Base-by-base conservation (phyloP, 2,888 invertebrate species). In the Isoperla grammatica region DNA sequence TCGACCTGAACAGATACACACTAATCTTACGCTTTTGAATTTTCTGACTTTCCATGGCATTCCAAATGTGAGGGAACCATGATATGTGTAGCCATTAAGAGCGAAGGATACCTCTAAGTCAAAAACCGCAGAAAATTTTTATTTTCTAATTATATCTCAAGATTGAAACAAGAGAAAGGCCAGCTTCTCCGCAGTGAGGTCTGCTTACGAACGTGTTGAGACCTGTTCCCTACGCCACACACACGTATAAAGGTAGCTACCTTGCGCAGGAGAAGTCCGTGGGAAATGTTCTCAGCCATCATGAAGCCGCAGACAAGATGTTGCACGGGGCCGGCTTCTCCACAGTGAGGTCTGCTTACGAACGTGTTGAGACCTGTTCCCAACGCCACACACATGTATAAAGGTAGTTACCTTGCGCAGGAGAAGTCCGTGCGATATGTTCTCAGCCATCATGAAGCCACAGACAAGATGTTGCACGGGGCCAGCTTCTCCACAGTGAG, bases 171-270 rank as follows among this genome's bases (percentile, higher is more conserved):
- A n/a, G n/a, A n/a, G n/a, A n/a, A 1, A 96, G 89, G 0, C 98
- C 99, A 37, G 99, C 98, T 78, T 99, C 99, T 2, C 99, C 99
- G 72, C 97, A 98, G 77, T 99, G 99, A 1, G 99, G 98, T 2
- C 99, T 85, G 64, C 98, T 78, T 22, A 95, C 92, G 71, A 99
- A 95, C 0, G 96, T 94, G 72, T 95, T 92, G 65, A 98, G 75
- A 0, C 95, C n/a, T n/a, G n/a, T n/a, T n/a, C n/a, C n/a, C n/a
- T n/a, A n/a, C n/a, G n/a, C n/a, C n/a, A n/a, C n/a, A n/a, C n/a
- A n/a, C n/a, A n/a, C n/a, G n/a, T n/a, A n/a, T n/a, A n/a, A n/a
- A n/a, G n/a, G n/a, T n/a, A n/a, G n/a, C 57, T 66, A 89, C 91
- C 85, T 99, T 99, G 69, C 99, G 80, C 37, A 99, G 81, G 59